Evolutionary conservation across 2,113 vertebrate genomes (phyloP), one percentile per base, ranked within the genome.

Genomic region (Numenius arquata): DNA sequence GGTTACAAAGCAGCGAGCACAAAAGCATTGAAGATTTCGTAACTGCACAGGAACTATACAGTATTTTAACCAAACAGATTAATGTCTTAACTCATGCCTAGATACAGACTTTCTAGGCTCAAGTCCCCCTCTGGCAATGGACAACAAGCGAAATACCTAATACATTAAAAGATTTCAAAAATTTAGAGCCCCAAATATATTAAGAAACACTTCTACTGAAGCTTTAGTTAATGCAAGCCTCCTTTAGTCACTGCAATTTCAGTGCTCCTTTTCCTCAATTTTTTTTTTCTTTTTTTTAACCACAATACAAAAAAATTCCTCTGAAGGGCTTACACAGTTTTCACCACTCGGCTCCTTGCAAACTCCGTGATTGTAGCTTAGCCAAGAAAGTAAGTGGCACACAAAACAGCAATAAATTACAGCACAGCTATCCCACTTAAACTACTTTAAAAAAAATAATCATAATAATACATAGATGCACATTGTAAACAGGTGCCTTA

Each of bases 1-100:
- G 91, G 10, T 90, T 88, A 94, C 47, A 95, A 86, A 94, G 90
- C 93, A 93, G 82, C 93, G 97, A 96, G 96, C 82, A 97, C 77
- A 97, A 96, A 94, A 97, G 96, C 95, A 91, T 84, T 91, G 77
- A 84, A 95, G 83, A 85, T 90, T 87, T 86, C 1, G 0, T 58
- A 95, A 95, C 52, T 86, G 61, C 89, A 85, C 63, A 93, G 45
- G 38, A 95, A 61, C 41, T 32, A 74, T 52, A 80, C 4, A 30
- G 34, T 65, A 40, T 30, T 83, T 68, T 45, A 55, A 55, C 66
- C 78, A 45, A 67, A 50, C 27, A 62, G 36, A 59, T 41, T 53
- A 43, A 47, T 52, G 30, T 22, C 62, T 68, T 82, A 8, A 50
- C 71, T 59, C 41, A n/a, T 47, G 72, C 74, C 90, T 63, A 90